phyloP scores from a whole-genome alignment of 2,888 invertebrate species.

The Petrophora chlorosata region DNA sequence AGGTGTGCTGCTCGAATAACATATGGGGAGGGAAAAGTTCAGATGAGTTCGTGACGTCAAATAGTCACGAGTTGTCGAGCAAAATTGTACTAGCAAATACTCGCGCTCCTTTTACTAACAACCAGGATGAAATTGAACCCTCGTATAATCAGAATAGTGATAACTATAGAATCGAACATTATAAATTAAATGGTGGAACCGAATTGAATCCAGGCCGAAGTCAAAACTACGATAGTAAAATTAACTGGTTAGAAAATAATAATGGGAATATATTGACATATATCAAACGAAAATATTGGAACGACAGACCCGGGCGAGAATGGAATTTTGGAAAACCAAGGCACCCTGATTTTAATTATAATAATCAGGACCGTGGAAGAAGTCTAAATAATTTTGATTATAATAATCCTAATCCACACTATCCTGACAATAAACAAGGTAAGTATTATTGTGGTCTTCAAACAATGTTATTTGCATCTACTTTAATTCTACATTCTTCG shows the following conservation, averaged over 20 bases:
- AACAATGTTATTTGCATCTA: too few relatives aligned
- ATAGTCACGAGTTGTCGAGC: neutral
- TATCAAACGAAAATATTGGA: constrained; percentile 23
- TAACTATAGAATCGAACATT: neutral
- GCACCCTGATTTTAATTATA: constrained; percentile 7
- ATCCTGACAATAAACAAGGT: constrained; percentile 3
- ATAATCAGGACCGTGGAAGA: constrained; percentile 10
- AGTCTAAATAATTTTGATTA: constrained; percentile 5
- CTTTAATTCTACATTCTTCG: too few relatives aligned
- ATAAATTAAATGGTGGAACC: neutral
- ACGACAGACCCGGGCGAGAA: constrained; percentile 22
- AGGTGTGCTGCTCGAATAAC: constrained; percentile 62
- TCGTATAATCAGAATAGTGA: neutral
- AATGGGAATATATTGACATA: constrained; percentile 5
- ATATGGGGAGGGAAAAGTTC: constrained; percentile 41
- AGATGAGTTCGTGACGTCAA: neutral
- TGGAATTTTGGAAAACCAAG: constrained; percentile 22
- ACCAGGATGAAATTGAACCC: neutral
- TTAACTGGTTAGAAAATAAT: constrained; percentile 7
- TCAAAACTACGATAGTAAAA: constrained; percentile 8
- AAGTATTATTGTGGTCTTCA: constrained; percentile 1
- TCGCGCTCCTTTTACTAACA: neutral
- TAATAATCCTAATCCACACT: constrained; percentile 4
- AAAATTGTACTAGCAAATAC: neutral
- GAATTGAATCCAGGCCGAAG: constrained; percentile 7